A percentile compares a stretch with the other conserved stretches of the same genome.
Conservation (phyloP, 1,140 invertebrate genomes). For the Zaprionus kolodkinae region DNA sequence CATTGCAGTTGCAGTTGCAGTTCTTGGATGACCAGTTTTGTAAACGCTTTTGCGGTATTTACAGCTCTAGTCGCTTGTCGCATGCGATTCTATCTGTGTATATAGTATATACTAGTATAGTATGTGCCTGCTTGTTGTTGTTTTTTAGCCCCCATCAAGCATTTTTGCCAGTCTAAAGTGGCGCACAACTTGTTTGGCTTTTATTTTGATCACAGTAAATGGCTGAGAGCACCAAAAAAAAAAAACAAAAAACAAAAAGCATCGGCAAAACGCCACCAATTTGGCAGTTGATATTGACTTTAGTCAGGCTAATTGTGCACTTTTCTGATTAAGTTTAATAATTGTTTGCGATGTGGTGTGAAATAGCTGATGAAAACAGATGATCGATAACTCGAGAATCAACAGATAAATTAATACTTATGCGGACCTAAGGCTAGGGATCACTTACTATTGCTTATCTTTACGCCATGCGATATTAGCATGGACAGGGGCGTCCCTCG, state of each 20-base stretch:
- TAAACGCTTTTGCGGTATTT: conserved; percentile 58
- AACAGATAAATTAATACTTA: background rate
- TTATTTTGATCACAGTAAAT: conserved; percentile 51
- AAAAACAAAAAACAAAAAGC: conserved; percentile 16
- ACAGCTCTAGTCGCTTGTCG: conserved; percentile 22
- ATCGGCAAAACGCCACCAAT: conserved; percentile 50
- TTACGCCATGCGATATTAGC: conserved; percentile 90
- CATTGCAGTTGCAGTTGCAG: conserved; percentile 50
- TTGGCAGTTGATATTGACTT: conserved; percentile 79
- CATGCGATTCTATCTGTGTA: conserved; percentile 24
- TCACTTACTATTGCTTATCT: conserved; percentile 90
- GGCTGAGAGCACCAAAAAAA: conserved; percentile 27
- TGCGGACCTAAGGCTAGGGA: background rate
- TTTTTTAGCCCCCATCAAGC: conserved; percentile 21
- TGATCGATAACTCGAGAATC: background rate
- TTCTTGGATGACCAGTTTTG: conserved; percentile 80
- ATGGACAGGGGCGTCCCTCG: conserved; percentile 88
- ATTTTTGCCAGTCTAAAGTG: conserved; percentile 36
- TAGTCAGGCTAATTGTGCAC: conserved; percentile 67
- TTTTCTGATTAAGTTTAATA: conserved; percentile 50
- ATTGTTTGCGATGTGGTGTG: conserved; percentile 38
- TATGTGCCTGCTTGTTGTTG: conserved; percentile 26
- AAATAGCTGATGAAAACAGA: conserved; percentile 1
- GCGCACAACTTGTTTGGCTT: conserved; percentile 54
- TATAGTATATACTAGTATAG: conserved; percentile 29